Conservation (phyloP, 1,140 invertebrate genomes). For the Helicoverpa armigera region DNA sequence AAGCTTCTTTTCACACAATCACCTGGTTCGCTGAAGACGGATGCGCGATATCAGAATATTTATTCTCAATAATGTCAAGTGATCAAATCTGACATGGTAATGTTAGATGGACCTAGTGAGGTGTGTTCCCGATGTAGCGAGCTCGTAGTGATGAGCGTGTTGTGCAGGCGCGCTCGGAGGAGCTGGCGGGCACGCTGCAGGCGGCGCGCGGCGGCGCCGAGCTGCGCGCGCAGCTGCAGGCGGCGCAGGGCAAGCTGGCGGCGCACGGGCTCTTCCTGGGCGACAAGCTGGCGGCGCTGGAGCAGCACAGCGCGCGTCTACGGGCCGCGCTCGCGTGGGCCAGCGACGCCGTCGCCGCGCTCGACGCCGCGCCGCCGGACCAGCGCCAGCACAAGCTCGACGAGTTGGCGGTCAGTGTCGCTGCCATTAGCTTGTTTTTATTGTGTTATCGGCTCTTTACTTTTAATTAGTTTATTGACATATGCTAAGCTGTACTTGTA, state of each 20-base stretch:
- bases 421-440: not conserved
- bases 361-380: conserved; percentile 61
- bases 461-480: too few relatives aligned
- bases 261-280: conserved; percentile 88
- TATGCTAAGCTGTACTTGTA: too few relatives aligned
- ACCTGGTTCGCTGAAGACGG: too few relatives aligned
- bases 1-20: too few relatives aligned
- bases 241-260: conserved; percentile 83
- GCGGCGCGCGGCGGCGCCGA: conserved; percentile 87
- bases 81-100: too few relatives aligned
- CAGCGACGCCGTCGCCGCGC: conserved; percentile 80
- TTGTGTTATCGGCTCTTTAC: not conserved
- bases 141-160: not conserved
- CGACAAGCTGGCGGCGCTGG: conserved; percentile 88
- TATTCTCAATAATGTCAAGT: too few relatives aligned
- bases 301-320: conserved; percentile 87
- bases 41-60: too few relatives aligned
- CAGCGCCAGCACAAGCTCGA: not conserved
- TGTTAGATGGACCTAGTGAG: not conserved
- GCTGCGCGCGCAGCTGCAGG: conserved; percentile 73
- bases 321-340: conserved; percentile 87
- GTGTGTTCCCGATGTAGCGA: conserved; percentile 29
- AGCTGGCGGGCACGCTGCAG: conserved; percentile 87
- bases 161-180: conserved; percentile 90
- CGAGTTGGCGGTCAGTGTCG: conserved; percentile 19